These are phyloP conservation scores for Halictus quadricinctus DNA, from an alignment of 2,888 invertebrate genomes.

Conservation along the genomic window DNA sequence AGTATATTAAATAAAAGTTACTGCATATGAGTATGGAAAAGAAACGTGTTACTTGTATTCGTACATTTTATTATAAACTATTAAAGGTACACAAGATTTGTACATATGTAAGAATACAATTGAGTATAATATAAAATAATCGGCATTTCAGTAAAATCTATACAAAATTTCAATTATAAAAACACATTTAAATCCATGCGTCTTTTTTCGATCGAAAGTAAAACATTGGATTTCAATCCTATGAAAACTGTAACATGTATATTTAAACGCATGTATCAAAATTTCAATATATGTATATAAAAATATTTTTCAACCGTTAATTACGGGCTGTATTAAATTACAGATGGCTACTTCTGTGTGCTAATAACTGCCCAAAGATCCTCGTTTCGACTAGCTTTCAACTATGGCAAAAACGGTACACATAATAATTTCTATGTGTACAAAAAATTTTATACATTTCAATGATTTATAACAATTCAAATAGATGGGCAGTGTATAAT, in stretches of 20 bases:
- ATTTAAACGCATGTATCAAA: slow-evolving; percentile 35
- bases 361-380: slow-evolving; percentile 7
- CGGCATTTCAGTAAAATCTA: slow-evolving; percentile 52
- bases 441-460: slow-evolving; percentile 20
- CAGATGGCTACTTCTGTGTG: slow-evolving; percentile 11
- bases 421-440: slow-evolving; percentile 26
- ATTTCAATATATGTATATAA: slow-evolving; percentile 44
- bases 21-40: slow-evolving; percentile 41
- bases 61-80: slow-evolving; percentile 67
- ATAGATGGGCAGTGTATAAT: slow-evolving; percentile 23
- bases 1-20: slow-evolving; percentile 70
- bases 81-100: slow-evolving; percentile 59
- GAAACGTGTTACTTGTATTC: slow-evolving; percentile 36
- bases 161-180: slow-evolving; percentile 33
- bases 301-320: slow-evolving; percentile 36
- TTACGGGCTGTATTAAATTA: slow-evolving; percentile 12
- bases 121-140: slow-evolving; percentile 62
- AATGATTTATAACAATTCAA: slow-evolving; percentile 33
- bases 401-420: slow-evolving; percentile 47
- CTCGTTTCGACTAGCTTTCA: slow-evolving; percentile 50
- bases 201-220: slow-evolving; percentile 20
- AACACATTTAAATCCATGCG: slow-evolving; percentile 30
- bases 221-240: slow-evolving; percentile 3
- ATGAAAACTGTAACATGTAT: slow-evolving; percentile 11
- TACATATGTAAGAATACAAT: slow-evolving; percentile 43